Evolutionary conservation across 2,113 vertebrate genomes (phyloP).

Genomic region (Malurus elegans): DNA sequence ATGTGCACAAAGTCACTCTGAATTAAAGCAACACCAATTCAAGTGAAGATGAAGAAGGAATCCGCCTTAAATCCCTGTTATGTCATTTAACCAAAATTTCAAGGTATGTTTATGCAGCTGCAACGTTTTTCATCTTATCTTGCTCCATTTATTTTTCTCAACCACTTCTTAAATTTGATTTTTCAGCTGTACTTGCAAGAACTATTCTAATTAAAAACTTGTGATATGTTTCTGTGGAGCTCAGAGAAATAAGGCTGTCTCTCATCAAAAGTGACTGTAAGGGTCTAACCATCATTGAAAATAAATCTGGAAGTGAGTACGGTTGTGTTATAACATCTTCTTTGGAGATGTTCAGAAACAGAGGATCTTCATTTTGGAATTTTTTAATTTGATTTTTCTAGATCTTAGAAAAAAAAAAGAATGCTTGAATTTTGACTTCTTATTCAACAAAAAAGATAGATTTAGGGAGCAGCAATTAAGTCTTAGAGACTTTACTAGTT

Average conservation of each 20-base stretch:
- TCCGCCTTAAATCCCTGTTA: background rate
- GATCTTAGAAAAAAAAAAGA: background rate
- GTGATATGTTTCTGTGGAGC: background rate
- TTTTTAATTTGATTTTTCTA: background rate
- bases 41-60: fast-evolving
- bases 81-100: background rate
- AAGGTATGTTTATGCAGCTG: background rate
- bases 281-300: background rate
- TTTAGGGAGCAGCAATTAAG: background rate
- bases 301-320: background rate
- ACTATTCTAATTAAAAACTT: background rate
- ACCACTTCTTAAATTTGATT: background rate
- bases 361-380: background rate
- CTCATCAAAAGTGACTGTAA: background rate
- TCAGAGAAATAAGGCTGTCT: background rate
- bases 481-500: background rate
- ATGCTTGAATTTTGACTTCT: background rate
- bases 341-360: background rate
- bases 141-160: background rate
- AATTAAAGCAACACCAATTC: background rate
- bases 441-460: background rate
- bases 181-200: background rate
- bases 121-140: background rate
- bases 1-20: background rate
- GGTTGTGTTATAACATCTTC: background rate